phyloP scores from a whole-genome alignment of 2,888 invertebrate genomes.

The Biston stratarius region DNA sequence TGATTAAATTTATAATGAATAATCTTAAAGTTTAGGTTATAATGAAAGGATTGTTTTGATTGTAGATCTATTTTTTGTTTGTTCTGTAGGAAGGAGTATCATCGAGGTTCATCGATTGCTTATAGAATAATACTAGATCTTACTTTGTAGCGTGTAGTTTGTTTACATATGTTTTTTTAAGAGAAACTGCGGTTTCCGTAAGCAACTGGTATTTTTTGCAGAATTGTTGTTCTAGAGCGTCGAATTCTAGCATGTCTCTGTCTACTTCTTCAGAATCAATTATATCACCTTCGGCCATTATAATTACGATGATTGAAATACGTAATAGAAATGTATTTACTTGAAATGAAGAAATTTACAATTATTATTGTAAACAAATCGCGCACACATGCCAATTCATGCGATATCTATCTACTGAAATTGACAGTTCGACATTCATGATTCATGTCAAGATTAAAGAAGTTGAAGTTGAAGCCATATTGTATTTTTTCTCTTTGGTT shows the following conservation, averaged over 20 bases:
- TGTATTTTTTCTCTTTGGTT: too few species aligned
- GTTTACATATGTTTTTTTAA: conserved; percentile 87
- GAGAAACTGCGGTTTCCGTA: conserved; percentile 82
- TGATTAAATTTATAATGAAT: too few species aligned
- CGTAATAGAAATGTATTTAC: background rate
- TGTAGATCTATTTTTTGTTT: background rate
- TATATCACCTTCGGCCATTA: conserved; percentile 68
- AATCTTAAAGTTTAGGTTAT: conserved; percentile 5
- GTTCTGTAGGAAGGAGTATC: too few species aligned
- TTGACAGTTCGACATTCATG: background rate
- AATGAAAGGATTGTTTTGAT: background rate
- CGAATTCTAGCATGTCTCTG: conserved; percentile 65
- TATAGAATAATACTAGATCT: conserved; percentile 46
- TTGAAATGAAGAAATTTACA: background rate
- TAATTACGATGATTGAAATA: conserved; percentile 2
- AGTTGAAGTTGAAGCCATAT: too few species aligned
- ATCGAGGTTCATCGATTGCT: background rate
- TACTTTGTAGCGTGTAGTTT: conserved; percentile 87
- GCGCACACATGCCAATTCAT: background rate
- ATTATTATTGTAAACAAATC: conserved; percentile 25
- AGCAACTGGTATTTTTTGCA: conserved; percentile 66
- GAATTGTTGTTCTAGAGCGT: conserved; percentile 67
- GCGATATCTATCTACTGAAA: background rate
- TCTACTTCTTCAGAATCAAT: conserved; percentile 74
- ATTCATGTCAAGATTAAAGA: background rate